Evolutionary conservation across 2,113 vertebrate species (phyloP).

Genomic region (Ptychochromis oligacanthus): DNA sequence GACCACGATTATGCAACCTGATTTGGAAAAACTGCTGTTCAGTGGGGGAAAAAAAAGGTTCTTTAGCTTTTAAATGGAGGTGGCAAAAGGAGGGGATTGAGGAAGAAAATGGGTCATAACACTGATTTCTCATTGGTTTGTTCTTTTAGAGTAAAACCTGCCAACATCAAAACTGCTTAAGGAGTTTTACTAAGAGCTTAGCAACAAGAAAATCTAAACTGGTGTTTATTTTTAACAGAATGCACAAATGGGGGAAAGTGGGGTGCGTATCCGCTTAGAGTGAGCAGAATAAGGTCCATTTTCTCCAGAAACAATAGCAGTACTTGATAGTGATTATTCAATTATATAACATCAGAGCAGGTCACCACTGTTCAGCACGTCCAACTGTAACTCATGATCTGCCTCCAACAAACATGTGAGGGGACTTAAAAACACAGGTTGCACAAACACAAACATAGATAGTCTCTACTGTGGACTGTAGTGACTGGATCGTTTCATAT

Average conservation of each 20-base stretch:
- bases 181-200: slow-evolving; percentile 25
- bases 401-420: slow-evolving; percentile 33
- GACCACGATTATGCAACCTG: slow-evolving; percentile 57
- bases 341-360: slow-evolving; percentile 60
- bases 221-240: slow-evolving; percentile 46
- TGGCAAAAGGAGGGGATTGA: neutral
- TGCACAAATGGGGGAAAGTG: neutral
- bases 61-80: slow-evolving; percentile 17
- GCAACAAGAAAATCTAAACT: slow-evolving; percentile 28
- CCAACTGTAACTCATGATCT: slow-evolving; percentile 22
- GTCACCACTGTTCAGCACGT: slow-evolving; percentile 10
- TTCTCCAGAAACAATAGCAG: slow-evolving; percentile 60
- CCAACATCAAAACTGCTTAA: slow-evolving; percentile 34
- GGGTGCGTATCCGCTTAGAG: slow-evolving; percentile 50
- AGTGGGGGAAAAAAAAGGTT: slow-evolving; percentile 19
- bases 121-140: slow-evolving; percentile 51
- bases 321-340: slow-evolving; percentile 53
- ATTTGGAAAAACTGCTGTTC: slow-evolving; percentile 36
- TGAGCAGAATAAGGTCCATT: slow-evolving; percentile 44
- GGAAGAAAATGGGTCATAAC: slow-evolving; percentile 47
- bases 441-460: neutral
- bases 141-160: slow-evolving; percentile 23
- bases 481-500: neutral
- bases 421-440: slow-evolving; percentile 10
- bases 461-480: neutral